Evolutionary conservation across 2,888 invertebrate genomes (phyloP).

Genomic region (Patella depressa): DNA sequence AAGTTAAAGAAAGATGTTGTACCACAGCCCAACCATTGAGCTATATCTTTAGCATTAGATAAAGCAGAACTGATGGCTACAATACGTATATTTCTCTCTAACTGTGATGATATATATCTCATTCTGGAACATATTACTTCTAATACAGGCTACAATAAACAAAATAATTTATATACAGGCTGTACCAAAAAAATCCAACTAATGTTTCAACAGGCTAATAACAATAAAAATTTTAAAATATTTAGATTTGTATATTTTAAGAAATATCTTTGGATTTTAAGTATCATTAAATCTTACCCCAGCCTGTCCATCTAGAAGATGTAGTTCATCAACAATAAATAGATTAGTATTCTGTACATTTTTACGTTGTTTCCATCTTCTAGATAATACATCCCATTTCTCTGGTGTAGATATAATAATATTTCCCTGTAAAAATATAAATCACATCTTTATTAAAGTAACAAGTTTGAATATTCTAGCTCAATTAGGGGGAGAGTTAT

Average conservation of each 20-base stretch:
- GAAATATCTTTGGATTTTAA: neutral
- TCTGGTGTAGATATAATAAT: constrained; percentile 97
- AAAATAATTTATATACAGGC: constrained; percentile 77
- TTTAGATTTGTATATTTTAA: no score
- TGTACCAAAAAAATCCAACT: constrained; percentile 45
- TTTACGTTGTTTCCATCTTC: constrained; percentile 98
- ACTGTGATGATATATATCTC: constrained; percentile 94
- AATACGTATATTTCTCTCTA: constrained; percentile 84
- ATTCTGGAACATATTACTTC: constrained; percentile 92
- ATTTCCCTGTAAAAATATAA: constrained; percentile 81
- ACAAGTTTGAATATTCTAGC: no score
- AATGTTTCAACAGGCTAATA: no score
- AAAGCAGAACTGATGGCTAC: constrained; percentile 93
- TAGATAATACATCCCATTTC: constrained; percentile 98
- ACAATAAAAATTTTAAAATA: no score
- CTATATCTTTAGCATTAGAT: constrained; percentile 94
- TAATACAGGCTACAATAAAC: constrained; percentile 80
- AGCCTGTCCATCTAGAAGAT: constrained; percentile 76
- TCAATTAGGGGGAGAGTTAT: no score
- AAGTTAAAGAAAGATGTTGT: constrained; percentile 97
- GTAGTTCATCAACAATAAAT: constrained; percentile 96
- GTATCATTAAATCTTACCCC: constrained; percentile 68
- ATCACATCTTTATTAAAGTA: no score
- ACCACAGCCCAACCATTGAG: constrained; percentile 96
- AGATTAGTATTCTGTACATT: constrained; percentile 97